Conservation (phyloP, 2,113 vertebrate genomes). For the Pithys albifrons region DNA sequence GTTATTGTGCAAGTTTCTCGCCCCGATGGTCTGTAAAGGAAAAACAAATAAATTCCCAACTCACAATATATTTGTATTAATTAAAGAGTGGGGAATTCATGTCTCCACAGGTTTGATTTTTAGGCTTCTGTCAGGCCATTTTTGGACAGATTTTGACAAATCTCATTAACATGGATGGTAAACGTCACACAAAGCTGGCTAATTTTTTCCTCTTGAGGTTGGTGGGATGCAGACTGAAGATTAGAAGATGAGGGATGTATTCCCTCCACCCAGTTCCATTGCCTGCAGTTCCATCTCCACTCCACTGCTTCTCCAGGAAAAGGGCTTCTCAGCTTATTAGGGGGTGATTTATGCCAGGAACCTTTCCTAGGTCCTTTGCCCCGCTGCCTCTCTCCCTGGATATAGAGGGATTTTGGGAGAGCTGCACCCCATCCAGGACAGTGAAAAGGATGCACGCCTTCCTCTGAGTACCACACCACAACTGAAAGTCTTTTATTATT, state of each 20-base stretch:
- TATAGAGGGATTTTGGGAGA: not conserved
- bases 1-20: constrained; percentile 17
- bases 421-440: not conserved
- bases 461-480: not conserved
- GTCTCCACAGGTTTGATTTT: not conserved
- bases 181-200: not conserved
- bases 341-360: not conserved
- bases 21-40: not conserved
- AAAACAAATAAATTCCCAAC: not conserved
- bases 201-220: not conserved
- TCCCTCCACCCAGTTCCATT: not conserved
- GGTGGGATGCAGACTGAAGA: not conserved
- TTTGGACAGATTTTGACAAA: not conserved
- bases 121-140: constrained; percentile 5
- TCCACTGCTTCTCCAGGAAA: not conserved
- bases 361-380: not conserved
- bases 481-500: not conserved
- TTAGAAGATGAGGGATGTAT: not conserved
- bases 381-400: not conserved
- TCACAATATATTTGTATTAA: constrained; percentile 27
- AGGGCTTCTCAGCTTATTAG: not conserved
- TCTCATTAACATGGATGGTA: not conserved
- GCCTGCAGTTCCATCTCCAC: not conserved
- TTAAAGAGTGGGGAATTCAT: constrained; percentile 13
- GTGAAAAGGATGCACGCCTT: rapidly evolving